These are phyloP conservation scores for Leuctra nigra DNA, from an alignment of 2,888 invertebrate genomes.

Conservation along the genomic window DNA sequence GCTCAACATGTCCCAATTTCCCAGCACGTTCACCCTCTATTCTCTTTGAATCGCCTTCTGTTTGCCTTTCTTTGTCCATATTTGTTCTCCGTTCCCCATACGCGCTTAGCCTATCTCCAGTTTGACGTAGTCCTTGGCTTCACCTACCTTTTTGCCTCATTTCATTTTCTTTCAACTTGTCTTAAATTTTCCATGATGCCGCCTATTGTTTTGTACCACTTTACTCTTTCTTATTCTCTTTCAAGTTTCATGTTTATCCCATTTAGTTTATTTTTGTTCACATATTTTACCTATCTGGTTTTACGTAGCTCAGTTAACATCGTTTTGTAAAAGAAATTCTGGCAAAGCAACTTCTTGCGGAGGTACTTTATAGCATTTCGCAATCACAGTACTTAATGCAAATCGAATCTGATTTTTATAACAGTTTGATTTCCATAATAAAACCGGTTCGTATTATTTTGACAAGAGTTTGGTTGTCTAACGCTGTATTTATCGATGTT, in stretches of 20 bases:
- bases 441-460: too few relatives aligned
- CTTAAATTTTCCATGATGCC: constrained; percentile 18
- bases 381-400: too few relatives aligned
- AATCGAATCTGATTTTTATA: too few relatives aligned
- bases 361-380: too few relatives aligned
- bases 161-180: constrained; percentile 17
- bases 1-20: constrained; percentile 18
- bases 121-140: not conserved
- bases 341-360: too few relatives aligned
- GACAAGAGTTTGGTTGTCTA: too few relatives aligned
- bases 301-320: too few relatives aligned
- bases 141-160: constrained; percentile 5
- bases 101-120: constrained; percentile 2
- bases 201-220: constrained; percentile 7
- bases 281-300: too few relatives aligned
- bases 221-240: constrained; percentile 15
- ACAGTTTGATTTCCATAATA: too few relatives aligned
- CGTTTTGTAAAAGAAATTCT: too few relatives aligned
- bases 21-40: constrained; percentile 12
- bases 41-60: constrained; percentile 13
- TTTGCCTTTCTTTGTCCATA: constrained; percentile 15
- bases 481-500: too few relatives aligned
- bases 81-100: constrained; percentile 13
- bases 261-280: not conserved
- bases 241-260: not conserved